phyloP scores from a whole-genome alignment of 2,113 vertebrate species.

The Notarius lentiginosus region DNA sequence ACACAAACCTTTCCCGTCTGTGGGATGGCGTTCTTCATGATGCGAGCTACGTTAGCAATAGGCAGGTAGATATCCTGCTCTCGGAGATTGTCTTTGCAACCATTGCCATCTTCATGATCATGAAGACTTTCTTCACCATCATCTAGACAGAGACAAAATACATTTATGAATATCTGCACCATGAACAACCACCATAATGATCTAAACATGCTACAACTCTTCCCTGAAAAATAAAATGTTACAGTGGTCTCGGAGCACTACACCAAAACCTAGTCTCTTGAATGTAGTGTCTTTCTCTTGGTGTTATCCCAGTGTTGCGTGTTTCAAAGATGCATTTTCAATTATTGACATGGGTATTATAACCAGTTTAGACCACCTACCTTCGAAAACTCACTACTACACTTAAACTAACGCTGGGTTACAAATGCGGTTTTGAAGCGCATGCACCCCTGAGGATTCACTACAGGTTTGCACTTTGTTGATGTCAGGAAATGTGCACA shows the following conservation, averaged over 20 bases:
- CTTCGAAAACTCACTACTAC: too few relatives aligned
- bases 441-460: too few relatives aligned
- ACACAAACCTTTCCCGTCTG: constrained; percentile 90
- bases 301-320: too few relatives aligned
- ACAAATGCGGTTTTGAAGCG: too few relatives aligned
- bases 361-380: too few relatives aligned
- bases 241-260: background rate
- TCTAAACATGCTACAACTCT: background rate
- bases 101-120: constrained; percentile 91
- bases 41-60: constrained; percentile 96
- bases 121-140: constrained; percentile 90
- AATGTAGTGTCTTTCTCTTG: background rate
- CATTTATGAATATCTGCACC: background rate
- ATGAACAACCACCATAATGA: background rate
- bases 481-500: too few relatives aligned
- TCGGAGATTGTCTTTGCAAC: constrained; percentile 94
- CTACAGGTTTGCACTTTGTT: too few relatives aligned
- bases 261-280: background rate
- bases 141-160: constrained; percentile 58
- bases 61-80: constrained; percentile 99
- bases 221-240: background rate
- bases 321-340: too few relatives aligned
- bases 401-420: too few relatives aligned
- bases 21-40: constrained; percentile 99
- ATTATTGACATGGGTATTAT: too few relatives aligned